phyloP scores from a whole-genome alignment of 2,888 invertebrate species.

The Rhagonycha fulva region DNA sequence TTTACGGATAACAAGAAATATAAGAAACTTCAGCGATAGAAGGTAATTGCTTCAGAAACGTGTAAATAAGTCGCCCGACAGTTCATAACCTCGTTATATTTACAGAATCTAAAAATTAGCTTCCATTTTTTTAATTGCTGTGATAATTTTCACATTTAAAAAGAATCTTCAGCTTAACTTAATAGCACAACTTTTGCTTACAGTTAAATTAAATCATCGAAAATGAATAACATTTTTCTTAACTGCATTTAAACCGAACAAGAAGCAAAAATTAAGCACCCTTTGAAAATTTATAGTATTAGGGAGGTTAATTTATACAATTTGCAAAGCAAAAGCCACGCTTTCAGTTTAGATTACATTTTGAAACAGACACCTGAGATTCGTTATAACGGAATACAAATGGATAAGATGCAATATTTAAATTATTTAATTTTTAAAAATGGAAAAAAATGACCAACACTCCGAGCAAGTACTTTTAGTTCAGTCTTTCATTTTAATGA shows the following conservation, averaged over 20 bases:
- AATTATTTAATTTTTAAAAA: not conserved
- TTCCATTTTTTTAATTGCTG: not conserved
- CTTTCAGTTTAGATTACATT: constrained; percentile 31
- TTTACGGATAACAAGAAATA: not conserved
- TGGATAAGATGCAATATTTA: not conserved
- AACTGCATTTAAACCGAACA: not conserved
- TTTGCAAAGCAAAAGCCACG: constrained; percentile 19
- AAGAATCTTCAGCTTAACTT: not conserved
- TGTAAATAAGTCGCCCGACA: not conserved
- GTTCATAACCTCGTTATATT: not conserved
- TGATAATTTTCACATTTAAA: not conserved
- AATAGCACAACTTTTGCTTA: not conserved
- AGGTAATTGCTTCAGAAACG: not conserved
- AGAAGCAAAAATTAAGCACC: not conserved
- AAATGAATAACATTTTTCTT: not conserved
- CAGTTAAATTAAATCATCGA: not conserved
- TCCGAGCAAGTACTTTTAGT: not conserved
- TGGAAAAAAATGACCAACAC: no score
- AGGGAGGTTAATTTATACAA: not conserved
- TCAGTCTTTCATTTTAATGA: not conserved
- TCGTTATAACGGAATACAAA: not conserved
- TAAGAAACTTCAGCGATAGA: not conserved
- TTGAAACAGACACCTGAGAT: constrained; percentile 10
- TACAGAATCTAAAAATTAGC: not conserved
- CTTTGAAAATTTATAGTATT: constrained; percentile 8